Evolutionary conservation across 2,888 invertebrate genomes (phyloP), one percentile per base, ranked within the genome.

Genomic region (Trypoxylon attenuatum): DNA sequence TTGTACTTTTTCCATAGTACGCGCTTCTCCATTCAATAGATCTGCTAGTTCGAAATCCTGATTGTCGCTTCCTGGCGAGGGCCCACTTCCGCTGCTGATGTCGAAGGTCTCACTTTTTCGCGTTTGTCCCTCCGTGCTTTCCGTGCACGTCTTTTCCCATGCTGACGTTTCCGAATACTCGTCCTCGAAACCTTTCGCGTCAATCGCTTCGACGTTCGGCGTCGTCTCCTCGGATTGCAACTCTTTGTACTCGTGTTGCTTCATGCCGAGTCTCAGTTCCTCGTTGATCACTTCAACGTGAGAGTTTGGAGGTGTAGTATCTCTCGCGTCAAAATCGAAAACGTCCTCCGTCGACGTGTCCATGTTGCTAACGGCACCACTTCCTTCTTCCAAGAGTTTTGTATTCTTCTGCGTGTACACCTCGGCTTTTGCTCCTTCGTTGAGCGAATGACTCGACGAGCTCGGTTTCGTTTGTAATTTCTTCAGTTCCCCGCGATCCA

Each of bases 271-370:
- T 2, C 76, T 72, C 19, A 82, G 45, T 33, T 82, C 82, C 2
- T 82, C 80, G 21, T 78, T 78, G 1, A 77, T 61, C 0, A 84
- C 73, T 54, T 87, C 86, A 0, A 87, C 81, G 49, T 87, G 86
- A 16, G 87, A 87, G 63, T 87, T 87, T 0, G 87, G 87, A 0
- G 87, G 87, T n/a, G n/a, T n/a, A 0, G 87, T 87, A 6, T 86
- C 85, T 10, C 81, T 79, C 1, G 69, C 55, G 2, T 85, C 86
- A 45, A 81, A 84, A 23, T 85, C 85, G 8, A 82, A 81, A 2
- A 78, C 77, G 13, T 83, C 83, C 42, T 84, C 83, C 1, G 78
- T 69, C 0, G 83, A 82, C 0, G 82, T 84, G 29, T 84, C 83
- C 73, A 83, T 81, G 50, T 83, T 83, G 2, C 56, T 74, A 18